phyloP scores from a whole-genome alignment of 2,888 invertebrate genomes.

The Fabriciana adippe region DNA sequence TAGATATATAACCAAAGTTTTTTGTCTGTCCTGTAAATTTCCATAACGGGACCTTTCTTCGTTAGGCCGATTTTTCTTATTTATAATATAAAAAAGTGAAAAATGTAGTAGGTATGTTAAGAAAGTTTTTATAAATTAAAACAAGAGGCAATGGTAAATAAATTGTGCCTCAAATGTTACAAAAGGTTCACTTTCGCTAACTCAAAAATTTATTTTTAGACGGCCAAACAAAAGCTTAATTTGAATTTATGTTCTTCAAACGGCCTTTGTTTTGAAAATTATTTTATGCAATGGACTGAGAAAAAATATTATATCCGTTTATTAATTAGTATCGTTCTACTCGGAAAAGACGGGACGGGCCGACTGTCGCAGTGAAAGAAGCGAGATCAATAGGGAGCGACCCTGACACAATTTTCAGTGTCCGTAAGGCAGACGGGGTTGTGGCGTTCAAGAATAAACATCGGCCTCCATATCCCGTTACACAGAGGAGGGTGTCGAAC shows the following conservation, averaged over 20 bases:
- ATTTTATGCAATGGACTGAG: conserved; percentile 36
- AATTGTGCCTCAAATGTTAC: conserved; percentile 35
- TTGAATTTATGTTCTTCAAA: conserved; percentile 40
- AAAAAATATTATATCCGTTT: conserved; percentile 53
- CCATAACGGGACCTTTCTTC: too few relatives aligned
- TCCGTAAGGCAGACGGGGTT: conserved; percentile 59
- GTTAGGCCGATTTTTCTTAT: too few relatives aligned
- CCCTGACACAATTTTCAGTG: conserved; percentile 78
- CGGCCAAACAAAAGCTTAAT: conserved; percentile 37
- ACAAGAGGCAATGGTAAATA: conserved; percentile 38
- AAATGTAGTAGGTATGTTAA: too few relatives aligned
- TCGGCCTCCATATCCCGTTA: conserved; percentile 45
- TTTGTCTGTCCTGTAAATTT: too few relatives aligned
- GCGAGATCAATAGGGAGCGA: conserved; percentile 74
- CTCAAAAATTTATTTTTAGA: conserved; percentile 29
- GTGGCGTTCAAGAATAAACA: conserved; percentile 72
- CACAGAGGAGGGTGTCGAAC: conserved; percentile 46
- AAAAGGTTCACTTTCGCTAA: conserved; percentile 29
- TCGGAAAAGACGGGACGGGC: conserved; percentile 64
- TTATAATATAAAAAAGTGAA: too few relatives aligned
- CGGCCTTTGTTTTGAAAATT: conserved; percentile 36
- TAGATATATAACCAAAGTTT: too few relatives aligned
- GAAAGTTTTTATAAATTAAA: conserved; percentile 25
- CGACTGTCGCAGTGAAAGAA: conserved; percentile 66
- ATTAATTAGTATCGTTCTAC: conserved; percentile 51